Conservation (phyloP, 1,140 invertebrate species). For the Lepidurus couesii region DNA sequence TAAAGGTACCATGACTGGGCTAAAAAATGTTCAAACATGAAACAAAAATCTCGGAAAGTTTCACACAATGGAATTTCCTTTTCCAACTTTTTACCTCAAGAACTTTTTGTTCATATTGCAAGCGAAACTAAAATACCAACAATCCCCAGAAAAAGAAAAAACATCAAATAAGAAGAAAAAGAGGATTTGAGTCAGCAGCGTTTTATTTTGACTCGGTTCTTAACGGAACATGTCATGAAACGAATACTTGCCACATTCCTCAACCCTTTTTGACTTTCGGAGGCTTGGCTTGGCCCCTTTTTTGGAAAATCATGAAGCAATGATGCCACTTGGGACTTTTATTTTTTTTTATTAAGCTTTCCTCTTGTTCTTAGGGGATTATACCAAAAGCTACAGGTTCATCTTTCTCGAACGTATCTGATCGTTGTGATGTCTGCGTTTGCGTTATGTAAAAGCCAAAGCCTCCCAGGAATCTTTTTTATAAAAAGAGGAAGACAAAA, state of each 20-base stretch:
- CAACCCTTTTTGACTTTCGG: not conserved
- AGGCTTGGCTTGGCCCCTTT: not conserved
- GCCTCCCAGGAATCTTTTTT: not conserved
- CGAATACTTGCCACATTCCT: not conserved
- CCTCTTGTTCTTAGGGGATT: not conserved
- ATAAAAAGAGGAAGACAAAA: too few species aligned
- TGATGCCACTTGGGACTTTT: not conserved
- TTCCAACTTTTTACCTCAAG: not conserved
- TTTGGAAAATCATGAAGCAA: not conserved
- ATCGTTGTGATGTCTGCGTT: not conserved
- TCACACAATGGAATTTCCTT: not conserved
- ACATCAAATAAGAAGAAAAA: not conserved
- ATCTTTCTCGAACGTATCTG: constrained; percentile 7
- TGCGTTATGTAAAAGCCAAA: constrained; percentile 9
- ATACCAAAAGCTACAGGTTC: constrained; percentile 8
- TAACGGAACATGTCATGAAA: not conserved
- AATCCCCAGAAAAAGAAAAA: not conserved
- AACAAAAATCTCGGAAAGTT: too few species aligned
- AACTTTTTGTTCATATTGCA: not conserved
- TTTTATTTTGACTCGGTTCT: not conserved
- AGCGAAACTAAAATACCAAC: not conserved
- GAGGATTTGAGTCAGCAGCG: not conserved
- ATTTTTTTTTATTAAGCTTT: not conserved
- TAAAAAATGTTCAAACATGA: not conserved
- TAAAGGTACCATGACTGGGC: not conserved